A percentile compares a stretch with the other conserved stretches of the same genome.
These are phyloP conservation scores for Cynopterus sphinx DNA, from an alignment of 2,797 vertebrate genomes.

Conservation along the genomic window DNA sequence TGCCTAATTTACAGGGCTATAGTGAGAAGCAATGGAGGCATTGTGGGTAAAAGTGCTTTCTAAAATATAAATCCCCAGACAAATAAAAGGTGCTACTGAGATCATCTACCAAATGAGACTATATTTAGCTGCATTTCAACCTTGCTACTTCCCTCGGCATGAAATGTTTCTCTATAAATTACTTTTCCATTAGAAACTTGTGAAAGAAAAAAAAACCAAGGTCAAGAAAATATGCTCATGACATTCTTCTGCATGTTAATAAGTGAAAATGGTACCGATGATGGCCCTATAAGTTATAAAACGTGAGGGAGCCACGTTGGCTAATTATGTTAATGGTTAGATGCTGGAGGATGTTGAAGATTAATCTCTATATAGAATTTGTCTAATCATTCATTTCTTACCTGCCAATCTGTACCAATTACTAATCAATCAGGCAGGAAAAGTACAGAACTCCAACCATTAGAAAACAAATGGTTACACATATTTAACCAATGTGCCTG, in stretches of 20 bases:
- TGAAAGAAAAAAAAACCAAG: constrained; percentile 60
- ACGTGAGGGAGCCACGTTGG: constrained; percentile 33
- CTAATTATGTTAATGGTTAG: constrained; percentile 60
- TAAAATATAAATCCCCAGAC: constrained; percentile 26
- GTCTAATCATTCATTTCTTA: constrained; percentile 57
- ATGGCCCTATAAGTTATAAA: constrained; percentile 52
- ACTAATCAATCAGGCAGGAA: constrained; percentile 46
- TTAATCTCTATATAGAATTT: constrained; percentile 52
- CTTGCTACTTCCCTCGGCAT: constrained; percentile 24
- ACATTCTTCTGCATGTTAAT: constrained; percentile 56
- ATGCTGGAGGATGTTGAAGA: constrained; percentile 57
- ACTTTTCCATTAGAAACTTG: constrained; percentile 45
- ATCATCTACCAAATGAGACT: constrained; percentile 27
- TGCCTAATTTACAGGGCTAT: background rate
- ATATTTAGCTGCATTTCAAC: constrained; percentile 43
- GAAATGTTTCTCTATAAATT: constrained; percentile 47
- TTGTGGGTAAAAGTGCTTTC: background rate
- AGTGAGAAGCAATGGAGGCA: constrained; percentile 18
- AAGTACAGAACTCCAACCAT: constrained; percentile 23
- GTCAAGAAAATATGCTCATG: constrained; percentile 51
- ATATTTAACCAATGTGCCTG: background rate
- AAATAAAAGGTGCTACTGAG: constrained; percentile 26
- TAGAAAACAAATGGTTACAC: constrained; percentile 58
- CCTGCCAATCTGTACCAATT: constrained; percentile 29
- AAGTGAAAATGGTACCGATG: constrained; percentile 51